Evolutionary conservation across 2,888 invertebrate genomes (phyloP), one percentile per base, ranked within the genome.

Genomic region (Phania funesta): DNA sequence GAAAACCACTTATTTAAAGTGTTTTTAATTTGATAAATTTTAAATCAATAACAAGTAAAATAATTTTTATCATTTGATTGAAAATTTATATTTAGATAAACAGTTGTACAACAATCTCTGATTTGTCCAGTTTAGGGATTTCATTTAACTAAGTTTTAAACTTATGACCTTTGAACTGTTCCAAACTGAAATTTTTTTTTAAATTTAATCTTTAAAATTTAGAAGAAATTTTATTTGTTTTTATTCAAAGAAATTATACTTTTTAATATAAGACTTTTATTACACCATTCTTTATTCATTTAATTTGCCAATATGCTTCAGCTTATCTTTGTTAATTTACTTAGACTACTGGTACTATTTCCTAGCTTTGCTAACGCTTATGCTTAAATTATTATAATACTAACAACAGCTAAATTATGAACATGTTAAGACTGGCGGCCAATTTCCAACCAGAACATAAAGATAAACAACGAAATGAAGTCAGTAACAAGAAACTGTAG

Each of bases 381-480:
- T 56, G 44, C 65, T 71, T 67, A 35, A 80, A 71, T 80, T 62
- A 77, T 81, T 73, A 73, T 68, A 74, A 68, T 81, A 82, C 74
- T 82, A 78, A 75, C 65, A 74, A 82, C 54, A 74, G 58, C 70
- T 71, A 65, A 82, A 82, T 82, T 58, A 78, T 82, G 78, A 70
- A 65, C 58, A 70, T 78, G 56, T 60, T 70, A 44, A 68, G 13
- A 58, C 77, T 44, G 38, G 29, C 41, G 70, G 75, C 58, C 52
- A 58, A 60, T 29, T 46, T 44, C 16, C 35, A 24, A 18, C 46
- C 54, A 52, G 3, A 62, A 46, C 22, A 64, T 16, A 1, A 22
- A 64, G 54, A 54, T 26, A 65, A 65, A 56, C 16, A 56, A 13
- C 9, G 22, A 58, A n/a, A 54, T 20, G 29, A 9, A 38, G 24